These are phyloP conservation scores for Linnaemya vulpina DNA, from an alignment of 2,888 invertebrate genomes.

Conservation along the genomic window DNA sequence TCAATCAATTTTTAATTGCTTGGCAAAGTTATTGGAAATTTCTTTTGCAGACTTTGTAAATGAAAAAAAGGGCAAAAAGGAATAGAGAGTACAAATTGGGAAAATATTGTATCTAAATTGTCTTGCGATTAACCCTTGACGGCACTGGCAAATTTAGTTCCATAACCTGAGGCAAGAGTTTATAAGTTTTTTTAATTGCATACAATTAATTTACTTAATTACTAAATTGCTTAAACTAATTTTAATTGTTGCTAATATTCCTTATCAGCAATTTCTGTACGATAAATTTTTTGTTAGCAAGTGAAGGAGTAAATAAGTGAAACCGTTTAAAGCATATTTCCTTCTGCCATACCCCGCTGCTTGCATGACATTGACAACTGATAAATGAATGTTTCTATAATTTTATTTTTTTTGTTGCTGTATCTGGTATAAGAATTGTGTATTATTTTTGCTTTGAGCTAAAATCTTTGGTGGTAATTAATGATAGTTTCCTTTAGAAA, in stretches of 20 bases:
- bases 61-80: neutral
- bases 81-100: neutral
- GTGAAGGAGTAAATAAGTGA: conserved; percentile 14
- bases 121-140: neutral
- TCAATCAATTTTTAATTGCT: conserved; percentile 82
- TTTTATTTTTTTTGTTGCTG: neutral
- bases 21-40: conserved; percentile 79
- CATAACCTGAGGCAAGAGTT: neutral
- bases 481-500: conserved; percentile 69
- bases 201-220: no score
- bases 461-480: conserved; percentile 59
- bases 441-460: neutral
- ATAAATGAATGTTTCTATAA: conserved; percentile 54
- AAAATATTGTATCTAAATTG: neutral
- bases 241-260: neutral
- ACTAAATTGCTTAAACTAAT: neutral
- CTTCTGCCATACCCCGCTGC: conserved; percentile 24
- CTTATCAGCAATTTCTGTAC: neutral
- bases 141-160: neutral
- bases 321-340: conserved; percentile 43
- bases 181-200: no score
- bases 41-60: conserved; percentile 61
- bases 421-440: neutral
- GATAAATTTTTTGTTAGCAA: neutral
- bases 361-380: conserved; percentile 62